Base-by-base conservation (phyloP, 2,797 vertebrate genomes). In the Myotis findleyi region DNA sequence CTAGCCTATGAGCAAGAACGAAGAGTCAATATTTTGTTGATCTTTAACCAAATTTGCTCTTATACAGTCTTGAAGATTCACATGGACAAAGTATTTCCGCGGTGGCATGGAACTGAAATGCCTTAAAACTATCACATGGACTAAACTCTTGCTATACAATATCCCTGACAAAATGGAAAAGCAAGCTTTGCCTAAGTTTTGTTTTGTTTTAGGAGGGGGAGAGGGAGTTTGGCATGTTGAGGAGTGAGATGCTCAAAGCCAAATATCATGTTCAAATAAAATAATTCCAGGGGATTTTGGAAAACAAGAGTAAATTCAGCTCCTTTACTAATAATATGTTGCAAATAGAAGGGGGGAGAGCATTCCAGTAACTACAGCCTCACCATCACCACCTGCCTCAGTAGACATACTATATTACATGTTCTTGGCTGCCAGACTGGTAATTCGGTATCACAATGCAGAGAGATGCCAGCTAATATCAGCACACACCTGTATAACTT, bases 271-370 rank as follows among this genome's bases (percentile, higher is more conserved):
- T 96, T 96, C 95, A 96, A 97, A 97, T 98, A 97, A 97, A 97
- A 96, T 97, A 90, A 97, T 95, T 97, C 89, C 85, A 91, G 91
- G 91, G 96, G 93, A 97, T 94, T 98, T 98, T 96, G 62, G 95
- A 98, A 98, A 99, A 99, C 98, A 99, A 98, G 98, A 97, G 93
- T 88, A 98, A 98, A 98, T 98, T 97, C 98, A 98, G 98, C 97
- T 98, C 98, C 98, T 98, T 98, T 97, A 98, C 98, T 98, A 99
- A 99, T 98, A 98, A 98, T 97, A 98, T 92, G 96, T 98, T 98
- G 98, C 97, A 98, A 98, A 97, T 91, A 94, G 88, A 97, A 96
- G 27, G 27, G 5, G 10, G 62, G 96, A 25, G 97, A 98, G 97
- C 98, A 98, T 98, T 99, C 97, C 98, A 98, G 94, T 66, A 98